Conservation (phyloP, 2,797 vertebrate genomes). For the Moxostoma hubbsi region DNA sequence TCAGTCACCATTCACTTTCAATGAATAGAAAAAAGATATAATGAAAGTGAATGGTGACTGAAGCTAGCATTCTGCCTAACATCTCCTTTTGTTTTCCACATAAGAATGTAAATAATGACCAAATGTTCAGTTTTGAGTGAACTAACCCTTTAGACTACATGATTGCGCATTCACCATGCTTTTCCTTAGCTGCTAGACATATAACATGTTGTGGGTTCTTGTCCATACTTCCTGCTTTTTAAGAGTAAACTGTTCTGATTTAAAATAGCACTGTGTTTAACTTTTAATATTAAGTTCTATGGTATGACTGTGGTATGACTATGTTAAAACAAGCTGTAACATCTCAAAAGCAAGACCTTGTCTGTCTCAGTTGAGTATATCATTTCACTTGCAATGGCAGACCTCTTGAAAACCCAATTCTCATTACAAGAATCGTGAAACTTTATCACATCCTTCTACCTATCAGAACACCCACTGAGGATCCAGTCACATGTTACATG, state of each 20-base stretch:
- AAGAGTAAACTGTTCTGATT: not conserved
- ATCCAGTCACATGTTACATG: slow-evolving; percentile 74
- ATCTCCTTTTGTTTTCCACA: too few species aligned
- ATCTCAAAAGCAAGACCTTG: not conserved
- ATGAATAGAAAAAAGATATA: too few species aligned
- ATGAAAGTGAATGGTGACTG: too few species aligned
- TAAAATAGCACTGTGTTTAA: not conserved
- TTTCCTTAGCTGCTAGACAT: not conserved
- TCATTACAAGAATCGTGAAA: not conserved
- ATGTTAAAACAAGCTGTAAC: not conserved
- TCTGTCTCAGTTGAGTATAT: not conserved
- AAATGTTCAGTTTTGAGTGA: not conserved
- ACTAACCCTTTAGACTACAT: slow-evolving; percentile 1
- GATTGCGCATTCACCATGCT: slow-evolving; percentile 1
- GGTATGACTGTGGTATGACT: not conserved
- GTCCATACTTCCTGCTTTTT: not conserved
- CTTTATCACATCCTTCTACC: slow-evolving; percentile 23
- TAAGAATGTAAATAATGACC: too few species aligned
- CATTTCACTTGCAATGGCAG: not conserved
- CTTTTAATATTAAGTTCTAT: not conserved
- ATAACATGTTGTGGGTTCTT: not conserved
- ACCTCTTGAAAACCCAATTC: not conserved
- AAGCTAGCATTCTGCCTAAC: too few species aligned
- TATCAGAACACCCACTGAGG: slow-evolving; percentile 64
- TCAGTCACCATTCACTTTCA: too few species aligned